Evolutionary conservation across 2,888 invertebrate species (phyloP), one percentile per base, ranked within the genome.

Genomic region (Apocheima hispidaria): DNA sequence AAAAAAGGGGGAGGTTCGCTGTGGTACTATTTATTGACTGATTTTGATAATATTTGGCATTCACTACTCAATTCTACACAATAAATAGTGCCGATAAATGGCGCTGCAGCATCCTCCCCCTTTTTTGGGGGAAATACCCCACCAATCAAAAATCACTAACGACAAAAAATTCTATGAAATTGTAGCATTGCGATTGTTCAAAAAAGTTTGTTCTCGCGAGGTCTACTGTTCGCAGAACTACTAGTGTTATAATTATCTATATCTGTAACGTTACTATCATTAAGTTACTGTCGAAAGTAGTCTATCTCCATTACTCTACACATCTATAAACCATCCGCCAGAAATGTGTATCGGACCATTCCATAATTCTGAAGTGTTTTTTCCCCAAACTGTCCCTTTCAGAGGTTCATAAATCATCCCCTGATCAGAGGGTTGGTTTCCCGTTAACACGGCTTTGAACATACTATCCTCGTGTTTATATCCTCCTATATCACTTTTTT

Each of bases 341-440:
- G 55, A 66, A 71, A 73, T 75, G 69, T 76, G 66, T 77, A 75
- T 78, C 70, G 70, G 59, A 68, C 70, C 66, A 66, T 68, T 65
- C 64, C 66, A 66, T 66, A 68, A 66, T 61, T 61, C 60, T 49
- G 65, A 66, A 75, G 73, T 72, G 73, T 79, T 77, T 69, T 79
- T 78, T 78, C 68, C 65, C 67, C 69, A 65, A 64, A 66, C 73
- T 73, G 72, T 78, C 76, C 72, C 73, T 70, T 70, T 65, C 71
- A 76, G 74, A 54, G 69, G 51, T 67, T 64, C 71, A 79, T 82
- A 79, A 82, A 81, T 82, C 81, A 82, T 77, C 67, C 66, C 63
- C 41, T 63, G 70, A 70, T 76, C 70, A 70, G 69, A 60, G 61
- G 62, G 70, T 72, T 70, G 74, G 67, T 71, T 73, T 72, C 72